Evolutionary conservation across 1,140 invertebrate genomes (phyloP), one percentile per base, ranked within the genome.

Genomic region (Thaumatotibia leucotreta): DNA sequence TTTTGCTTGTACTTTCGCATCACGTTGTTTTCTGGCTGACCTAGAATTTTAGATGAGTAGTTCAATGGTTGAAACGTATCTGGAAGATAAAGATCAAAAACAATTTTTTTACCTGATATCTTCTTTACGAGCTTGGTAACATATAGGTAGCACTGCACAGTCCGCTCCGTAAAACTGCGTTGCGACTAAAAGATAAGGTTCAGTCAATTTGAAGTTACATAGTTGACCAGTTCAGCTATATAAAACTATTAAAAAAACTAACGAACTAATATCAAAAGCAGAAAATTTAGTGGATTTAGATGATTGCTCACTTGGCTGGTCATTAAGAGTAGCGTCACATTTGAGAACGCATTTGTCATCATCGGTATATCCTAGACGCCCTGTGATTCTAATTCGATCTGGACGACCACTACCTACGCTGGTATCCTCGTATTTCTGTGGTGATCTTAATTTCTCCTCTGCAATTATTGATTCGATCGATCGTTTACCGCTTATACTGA

Each of bases 281-380:
- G n/a, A n/a, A n/a, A n/a, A n/a, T n/a, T n/a, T n/a, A 10, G 17
- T 33, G 32, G 58, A 4, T n/a, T 58, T n/a, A n/a, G n/a, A n/a
- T n/a, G 11, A 39, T 54, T 45, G 71, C 76, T 79, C 77, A 89
- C 86, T 76, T 32, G 82, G 79, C 67, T 74, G 70, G 45, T 83
- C 75, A 50, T 86, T 73, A 29, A 88, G 64, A 20, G 80, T 84
- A 33, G 85, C 83, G 54, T 74, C 76, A 70, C 78, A 89, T 32
- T 82, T 79, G 27, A 89, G 61, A 3, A 86, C 69, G 66, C 81
- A 89, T 71, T 75, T 70, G 31, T 86, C 81, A 50, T 84, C 72
- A 33, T 80, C 67, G 11, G 66, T 80, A 3, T 82, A 29, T 0
- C 84, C 87, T 3, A 88, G 62, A 45, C 75, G 75, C n/a, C 86